Percentiles rank a stretch among this genome's conserved stretches.
Evolutionary conservation across 1,140 invertebrate species (phyloP).

Genomic region (Choristoneura fumiferana): DNA sequence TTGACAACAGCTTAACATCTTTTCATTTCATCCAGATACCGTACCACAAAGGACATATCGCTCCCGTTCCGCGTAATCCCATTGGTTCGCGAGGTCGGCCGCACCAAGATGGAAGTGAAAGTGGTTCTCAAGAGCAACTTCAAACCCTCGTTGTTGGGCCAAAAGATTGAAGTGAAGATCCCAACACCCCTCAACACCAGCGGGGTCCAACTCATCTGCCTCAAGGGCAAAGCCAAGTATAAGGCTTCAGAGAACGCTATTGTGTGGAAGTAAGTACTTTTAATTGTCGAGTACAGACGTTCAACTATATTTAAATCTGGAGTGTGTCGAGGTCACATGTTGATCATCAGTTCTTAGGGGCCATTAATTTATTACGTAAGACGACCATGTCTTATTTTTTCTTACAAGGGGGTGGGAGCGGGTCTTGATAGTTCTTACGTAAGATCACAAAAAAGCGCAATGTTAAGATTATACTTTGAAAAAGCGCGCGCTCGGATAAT

Average conservation of each 20-base stretch:
- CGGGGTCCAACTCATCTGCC: slow-evolving; percentile 98
- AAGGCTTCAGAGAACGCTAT: slow-evolving; percentile 99
- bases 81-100: slow-evolving; percentile 97
- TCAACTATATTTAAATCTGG: too few species aligned
- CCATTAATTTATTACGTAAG: too few species aligned
- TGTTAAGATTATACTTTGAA: too few species aligned
- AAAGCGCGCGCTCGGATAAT: too few species aligned
- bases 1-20: too few species aligned
- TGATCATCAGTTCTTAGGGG: too few species aligned
- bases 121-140: slow-evolving; percentile 99
- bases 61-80: slow-evolving; percentile 99
- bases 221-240: slow-evolving; percentile 99
- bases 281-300: too few species aligned
- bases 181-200: slow-evolving; percentile 99
- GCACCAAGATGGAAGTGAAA: slow-evolving; percentile 99
- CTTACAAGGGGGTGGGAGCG: too few species aligned
- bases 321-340: too few species aligned
- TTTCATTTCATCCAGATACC: slow-evolving; percentile 84
- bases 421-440: too few species aligned
- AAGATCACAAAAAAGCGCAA: too few species aligned
- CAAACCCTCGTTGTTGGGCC: slow-evolving; percentile 97
- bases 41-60: slow-evolving; percentile 99
- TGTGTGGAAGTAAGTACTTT: slow-evolving; percentile 96
- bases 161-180: slow-evolving; percentile 99
- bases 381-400: too few species aligned